These are phyloP conservation scores for Ditylenchus dipsaci DNA, from an alignment of 1,140 invertebrate species.

Conservation along the genomic window DNA sequence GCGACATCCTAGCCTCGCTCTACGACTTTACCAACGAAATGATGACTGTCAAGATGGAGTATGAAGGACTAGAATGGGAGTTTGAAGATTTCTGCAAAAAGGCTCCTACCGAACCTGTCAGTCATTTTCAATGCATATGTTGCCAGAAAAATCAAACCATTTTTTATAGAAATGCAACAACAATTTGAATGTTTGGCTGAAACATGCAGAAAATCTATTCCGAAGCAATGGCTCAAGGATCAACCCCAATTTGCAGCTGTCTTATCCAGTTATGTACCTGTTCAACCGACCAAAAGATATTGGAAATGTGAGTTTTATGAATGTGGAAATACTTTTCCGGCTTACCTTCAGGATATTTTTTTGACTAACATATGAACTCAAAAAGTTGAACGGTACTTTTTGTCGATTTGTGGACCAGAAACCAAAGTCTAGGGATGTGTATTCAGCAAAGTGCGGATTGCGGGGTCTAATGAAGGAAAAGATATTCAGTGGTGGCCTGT, in stretches of 20 bases:
- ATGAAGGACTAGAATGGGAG: conserved; percentile 36
- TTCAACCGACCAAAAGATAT: conserved; percentile 57
- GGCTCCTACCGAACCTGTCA: conserved; percentile 30
- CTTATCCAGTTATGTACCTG: conserved; percentile 57
- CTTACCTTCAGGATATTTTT: no score
- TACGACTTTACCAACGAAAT: conserved; percentile 55
- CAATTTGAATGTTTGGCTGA: conserved; percentile 53
- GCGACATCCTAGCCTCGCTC: conserved; percentile 49
- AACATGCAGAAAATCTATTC: conserved; percentile 58
- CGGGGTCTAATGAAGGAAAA: no score
- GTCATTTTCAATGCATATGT: not conserved
- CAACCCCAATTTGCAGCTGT: conserved; percentile 56
- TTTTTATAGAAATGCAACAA: conserved; percentile 41
- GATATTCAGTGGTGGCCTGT: no score
- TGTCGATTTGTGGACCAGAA: no score
- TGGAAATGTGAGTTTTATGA: conserved; percentile 45
- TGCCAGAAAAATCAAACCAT: not conserved
- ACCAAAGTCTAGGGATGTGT: no score
- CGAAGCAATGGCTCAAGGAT: conserved; percentile 41
- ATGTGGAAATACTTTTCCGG: not conserved
- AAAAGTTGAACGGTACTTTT: no score
- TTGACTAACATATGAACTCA: no score
- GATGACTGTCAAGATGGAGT: conserved; percentile 44
- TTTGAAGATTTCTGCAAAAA: conserved; percentile 57
- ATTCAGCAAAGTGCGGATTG: no score